Evolutionary conservation across 2,113 vertebrate genomes (phyloP), one percentile per base, ranked within the genome.

Genomic region (Coregonus clupeaformis): DNA sequence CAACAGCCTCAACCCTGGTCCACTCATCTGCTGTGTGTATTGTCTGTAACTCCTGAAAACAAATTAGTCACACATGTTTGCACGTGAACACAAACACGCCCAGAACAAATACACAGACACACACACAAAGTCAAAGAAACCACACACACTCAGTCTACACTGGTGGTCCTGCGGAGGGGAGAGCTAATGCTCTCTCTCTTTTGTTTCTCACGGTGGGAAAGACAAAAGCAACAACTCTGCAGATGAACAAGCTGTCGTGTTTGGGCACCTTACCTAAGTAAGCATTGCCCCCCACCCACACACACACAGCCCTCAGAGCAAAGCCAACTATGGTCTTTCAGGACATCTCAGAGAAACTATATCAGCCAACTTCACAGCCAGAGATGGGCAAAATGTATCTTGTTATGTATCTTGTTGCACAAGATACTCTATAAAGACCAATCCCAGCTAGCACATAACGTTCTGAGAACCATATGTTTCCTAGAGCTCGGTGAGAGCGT

Each of bases 61-160:
- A n/a, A 87, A 90, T 91, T 87, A 90, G 89, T 92, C 91, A 91
- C 89, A 90, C 83, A 71, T 84, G 85, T 90, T 88, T 89, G 84
- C 86, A 74, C 85, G 82, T 69, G 87, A 78, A 91, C 85, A 86
- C 87, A 91, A 87, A 88, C 80, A 84, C 88, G 27, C 90, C 89
- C 72, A 72, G 80, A 86, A 91, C 89, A 89, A 87, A 85, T 77
- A 83, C 72, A 79, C 78, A 49, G 11, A 42, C 49, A 69, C 52
- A 60, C 73, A 60, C 52, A 20, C 66, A 62, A 30, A 62, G 68
- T 74, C 81, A 66, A 13, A 65, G 11, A n/a, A 63, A 72, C 78
- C 78, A 79, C 68, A 74, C 71, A 60, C 29, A 60, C 27, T n/a
- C n/a, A n/a, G n/a, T n/a, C n/a, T 72, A 68, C 86, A 87, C 83